These are phyloP conservation scores for Polypterus bichir DNA, from an alignment of 2,113 vertebrate genomes.

Conservation along the genomic window DNA sequence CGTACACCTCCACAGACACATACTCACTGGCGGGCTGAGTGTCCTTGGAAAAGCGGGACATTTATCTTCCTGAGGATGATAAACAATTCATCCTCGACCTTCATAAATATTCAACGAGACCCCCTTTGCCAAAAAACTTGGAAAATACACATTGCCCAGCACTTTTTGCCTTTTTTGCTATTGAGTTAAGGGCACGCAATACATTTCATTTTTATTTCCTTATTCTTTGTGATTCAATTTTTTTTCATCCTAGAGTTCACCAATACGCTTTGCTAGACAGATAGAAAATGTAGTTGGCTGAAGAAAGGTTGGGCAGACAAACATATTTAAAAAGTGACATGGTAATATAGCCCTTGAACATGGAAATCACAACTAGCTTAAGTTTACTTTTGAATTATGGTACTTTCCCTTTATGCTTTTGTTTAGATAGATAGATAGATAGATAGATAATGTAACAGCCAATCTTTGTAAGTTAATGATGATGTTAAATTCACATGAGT, in stretches of 20 bases:
- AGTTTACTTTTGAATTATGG: too few relatives aligned
- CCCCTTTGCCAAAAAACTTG: constrained; percentile 29
- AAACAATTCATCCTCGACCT: constrained; percentile 42
- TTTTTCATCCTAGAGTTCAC: background rate
- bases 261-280: background rate
- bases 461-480: too few relatives aligned
- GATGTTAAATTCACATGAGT: too few relatives aligned
- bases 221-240: background rate
- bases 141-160: constrained; percentile 17
- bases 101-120: constrained; percentile 37
- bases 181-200: background rate
- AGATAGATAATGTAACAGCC: too few relatives aligned
- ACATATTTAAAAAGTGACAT: too few relatives aligned
- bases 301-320: background rate
- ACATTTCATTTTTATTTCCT: background rate
- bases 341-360: too few relatives aligned
- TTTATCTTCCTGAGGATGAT: constrained; percentile 41
- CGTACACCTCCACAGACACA: constrained; percentile 11
- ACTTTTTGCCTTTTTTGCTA: background rate
- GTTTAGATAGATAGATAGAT: too few relatives aligned
- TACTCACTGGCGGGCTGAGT: constrained; percentile 28
- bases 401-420: too few relatives aligned
- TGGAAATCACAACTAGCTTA: too few relatives aligned
- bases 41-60: constrained; percentile 52
- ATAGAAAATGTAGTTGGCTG: background rate